These are phyloP conservation scores for Drosophila helvetica DNA, from an alignment of 2,888 invertebrate genomes.

Conservation along the genomic window DNA sequence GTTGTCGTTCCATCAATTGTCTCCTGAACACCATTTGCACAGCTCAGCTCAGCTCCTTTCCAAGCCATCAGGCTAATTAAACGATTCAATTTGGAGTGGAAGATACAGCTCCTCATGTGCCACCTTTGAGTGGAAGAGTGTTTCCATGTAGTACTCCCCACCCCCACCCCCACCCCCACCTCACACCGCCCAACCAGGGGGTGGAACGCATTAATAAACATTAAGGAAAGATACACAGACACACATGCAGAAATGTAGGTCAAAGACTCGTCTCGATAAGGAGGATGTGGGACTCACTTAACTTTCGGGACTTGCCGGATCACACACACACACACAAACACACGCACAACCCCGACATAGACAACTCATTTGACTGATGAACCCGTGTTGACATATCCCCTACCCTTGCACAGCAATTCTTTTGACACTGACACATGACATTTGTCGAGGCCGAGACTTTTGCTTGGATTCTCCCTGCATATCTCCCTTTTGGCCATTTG, in stretches of 20 bases:
- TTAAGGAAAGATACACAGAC: conserved; percentile 42
- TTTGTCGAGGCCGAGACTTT: conserved; percentile 58
- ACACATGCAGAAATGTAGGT: conserved; percentile 70
- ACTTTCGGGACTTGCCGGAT: conserved; percentile 30
- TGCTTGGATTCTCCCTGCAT: conserved; percentile 27
- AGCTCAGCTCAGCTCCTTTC: conserved; percentile 9
- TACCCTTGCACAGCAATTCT: conserved; percentile 52
- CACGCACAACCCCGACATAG: conserved; percentile 47
- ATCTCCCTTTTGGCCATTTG: conserved; percentile 67
- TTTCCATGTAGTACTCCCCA: conserved; percentile 14
- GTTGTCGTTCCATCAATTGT: conserved; percentile 40
- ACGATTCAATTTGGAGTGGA: conserved; percentile 60
- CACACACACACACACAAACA: neutral
- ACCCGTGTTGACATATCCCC: conserved; percentile 79
- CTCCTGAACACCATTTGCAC: conserved; percentile 25
- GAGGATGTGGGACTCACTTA: conserved; percentile 45
- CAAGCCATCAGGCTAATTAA: conserved; percentile 59
- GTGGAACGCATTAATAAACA: conserved; percentile 68
- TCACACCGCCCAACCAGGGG: neutral
- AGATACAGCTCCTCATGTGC: conserved; percentile 20
- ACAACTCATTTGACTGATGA: conserved; percentile 83
- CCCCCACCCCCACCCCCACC: too few species aligned
- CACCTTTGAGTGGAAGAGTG: conserved; percentile 50
- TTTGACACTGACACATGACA: conserved; percentile 81
- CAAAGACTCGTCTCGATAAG: conserved; percentile 45